Conservation (phyloP, 37 sponge, comb jelly and placozoan species). For the Oopsacas minuta region DNA sequence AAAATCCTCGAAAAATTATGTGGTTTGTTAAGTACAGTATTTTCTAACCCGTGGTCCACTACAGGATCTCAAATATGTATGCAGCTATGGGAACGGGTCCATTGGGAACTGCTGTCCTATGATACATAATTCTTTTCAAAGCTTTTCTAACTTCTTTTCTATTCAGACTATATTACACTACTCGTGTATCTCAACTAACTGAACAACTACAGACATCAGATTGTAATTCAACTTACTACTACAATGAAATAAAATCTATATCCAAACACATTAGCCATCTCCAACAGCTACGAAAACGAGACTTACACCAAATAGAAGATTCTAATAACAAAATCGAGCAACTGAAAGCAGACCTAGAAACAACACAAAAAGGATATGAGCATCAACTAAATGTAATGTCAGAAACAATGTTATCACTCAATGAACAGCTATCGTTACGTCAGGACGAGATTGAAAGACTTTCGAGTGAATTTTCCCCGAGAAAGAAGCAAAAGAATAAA, state of each 20-base stretch:
- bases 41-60: too few species aligned
- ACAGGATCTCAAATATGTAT: too few species aligned
- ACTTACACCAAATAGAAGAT: neutral
- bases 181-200: neutral
- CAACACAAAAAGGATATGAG: conserved; percentile 2
- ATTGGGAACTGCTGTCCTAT: too few species aligned
- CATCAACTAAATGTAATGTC: conserved; percentile 17
- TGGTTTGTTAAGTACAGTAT: too few species aligned
- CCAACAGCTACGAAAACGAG: neutral
- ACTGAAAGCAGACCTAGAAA: neutral
- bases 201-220: neutral
- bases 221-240: neutral
- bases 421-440: neutral
- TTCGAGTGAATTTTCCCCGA: neutral
- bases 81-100: too few species aligned
- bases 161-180: neutral
- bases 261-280: neutral
- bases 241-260: conserved; percentile 5
- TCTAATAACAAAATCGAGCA: neutral
- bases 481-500: neutral
- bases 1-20: too few species aligned
- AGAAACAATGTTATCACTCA: conserved; percentile 1
- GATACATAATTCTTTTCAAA: too few species aligned
- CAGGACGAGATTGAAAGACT: neutral
- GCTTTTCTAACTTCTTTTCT: too few species aligned